phyloP scores from a whole-genome alignment of 2,113 vertebrate species.

The Nothocercus julius region DNA sequence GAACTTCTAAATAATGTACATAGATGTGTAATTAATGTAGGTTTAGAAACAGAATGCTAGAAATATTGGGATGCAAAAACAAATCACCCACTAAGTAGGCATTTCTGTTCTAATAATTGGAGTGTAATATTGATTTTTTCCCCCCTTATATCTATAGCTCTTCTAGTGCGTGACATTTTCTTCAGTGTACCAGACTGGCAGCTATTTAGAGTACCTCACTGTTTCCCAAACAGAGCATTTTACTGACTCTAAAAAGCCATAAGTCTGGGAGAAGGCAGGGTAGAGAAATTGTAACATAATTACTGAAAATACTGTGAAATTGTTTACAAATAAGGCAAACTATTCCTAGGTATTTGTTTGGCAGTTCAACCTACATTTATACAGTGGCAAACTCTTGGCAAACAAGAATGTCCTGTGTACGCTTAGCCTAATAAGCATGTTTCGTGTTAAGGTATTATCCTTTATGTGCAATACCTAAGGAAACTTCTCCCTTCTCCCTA shows the following conservation, averaged over 20 bases:
- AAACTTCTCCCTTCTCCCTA: slow-evolving; percentile 26
- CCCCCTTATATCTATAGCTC: not conserved
- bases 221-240: slow-evolving; percentile 44
- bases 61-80: slow-evolving; percentile 83
- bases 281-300: slow-evolving; percentile 22
- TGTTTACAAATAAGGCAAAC: slow-evolving; percentile 72
- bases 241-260: slow-evolving; percentile 81
- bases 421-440: not conserved
- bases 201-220: slow-evolving; percentile 70
- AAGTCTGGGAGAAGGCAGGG: slow-evolving; percentile 69
- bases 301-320: slow-evolving; percentile 74
- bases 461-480: slow-evolving; percentile 17
- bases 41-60: slow-evolving; percentile 79
- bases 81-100: slow-evolving; percentile 44
- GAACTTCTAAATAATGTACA: slow-evolving; percentile 88
- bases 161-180: slow-evolving; percentile 63
- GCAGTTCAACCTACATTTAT: not conserved
- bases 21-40: slow-evolving; percentile 79
- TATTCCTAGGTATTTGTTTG: not conserved
- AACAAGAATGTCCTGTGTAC: not conserved
- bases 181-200: slow-evolving; percentile 69
- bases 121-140: slow-evolving; percentile 25
- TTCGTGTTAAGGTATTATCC: not conserved
- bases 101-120: slow-evolving; percentile 64
- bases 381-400: slow-evolving; percentile 27